Conservation (phyloP, 2,797 vertebrate species). For the Apogon hyalosoma region DNA sequence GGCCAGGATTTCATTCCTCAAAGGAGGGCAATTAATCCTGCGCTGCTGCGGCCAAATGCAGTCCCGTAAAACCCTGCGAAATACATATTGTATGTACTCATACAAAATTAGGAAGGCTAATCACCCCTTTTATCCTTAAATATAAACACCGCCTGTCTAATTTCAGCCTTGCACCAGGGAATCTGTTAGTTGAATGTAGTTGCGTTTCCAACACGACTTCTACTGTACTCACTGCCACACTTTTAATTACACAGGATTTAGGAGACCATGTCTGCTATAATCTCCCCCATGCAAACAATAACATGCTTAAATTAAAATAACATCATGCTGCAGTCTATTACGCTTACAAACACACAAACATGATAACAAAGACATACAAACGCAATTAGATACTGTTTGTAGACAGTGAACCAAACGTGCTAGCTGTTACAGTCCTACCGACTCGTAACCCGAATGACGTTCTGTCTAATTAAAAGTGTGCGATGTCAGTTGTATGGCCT, state of each 20-base stretch:
- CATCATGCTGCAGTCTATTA: slow-evolving; percentile 54
- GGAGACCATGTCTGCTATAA: slow-evolving; percentile 60
- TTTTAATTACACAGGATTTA: slow-evolving; percentile 69
- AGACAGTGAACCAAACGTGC: slow-evolving; percentile 44
- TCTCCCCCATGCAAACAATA: slow-evolving; percentile 70
- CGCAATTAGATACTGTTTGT: slow-evolving; percentile 50
- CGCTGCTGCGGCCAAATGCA: slow-evolving; percentile 56
- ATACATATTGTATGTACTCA: slow-evolving; percentile 58
- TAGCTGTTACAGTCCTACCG: slow-evolving; percentile 40
- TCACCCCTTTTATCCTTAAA: slow-evolving; percentile 65
- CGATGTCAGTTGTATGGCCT: slow-evolving; percentile 61
- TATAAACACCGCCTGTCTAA: slow-evolving; percentile 48
- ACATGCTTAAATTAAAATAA: slow-evolving; percentile 69
- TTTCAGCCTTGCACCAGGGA: slow-evolving; percentile 24
- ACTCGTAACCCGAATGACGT: slow-evolving; percentile 32
- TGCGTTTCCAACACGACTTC: slow-evolving; percentile 31
- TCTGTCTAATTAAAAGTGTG: slow-evolving; percentile 75
- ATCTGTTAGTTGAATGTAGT: not conserved
- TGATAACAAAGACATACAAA: slow-evolving; percentile 47
- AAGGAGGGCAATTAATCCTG: slow-evolving; percentile 83
- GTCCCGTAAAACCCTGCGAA: slow-evolving; percentile 47
- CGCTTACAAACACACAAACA: slow-evolving; percentile 27
- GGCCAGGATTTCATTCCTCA: slow-evolving; percentile 80
- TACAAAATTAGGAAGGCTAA: slow-evolving; percentile 64
- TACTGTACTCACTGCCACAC: slow-evolving; percentile 40